These are phyloP conservation scores for Zalophus californianus DNA, from an alignment of 2,797 vertebrate species.

Conservation along the genomic window DNA sequence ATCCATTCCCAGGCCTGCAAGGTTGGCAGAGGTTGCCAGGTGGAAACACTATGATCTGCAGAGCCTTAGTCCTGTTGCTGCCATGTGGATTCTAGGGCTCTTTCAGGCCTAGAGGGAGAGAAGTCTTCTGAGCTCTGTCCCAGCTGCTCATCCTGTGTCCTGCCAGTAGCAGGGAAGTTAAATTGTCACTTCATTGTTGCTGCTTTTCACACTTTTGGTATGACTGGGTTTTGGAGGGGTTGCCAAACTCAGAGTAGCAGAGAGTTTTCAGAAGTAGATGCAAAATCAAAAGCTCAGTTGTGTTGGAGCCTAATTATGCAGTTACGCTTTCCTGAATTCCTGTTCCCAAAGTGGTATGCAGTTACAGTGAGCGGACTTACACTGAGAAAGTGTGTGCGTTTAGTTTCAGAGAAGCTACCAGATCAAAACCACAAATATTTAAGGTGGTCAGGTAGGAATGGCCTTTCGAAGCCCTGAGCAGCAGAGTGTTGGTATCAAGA, in stretches of 20 bases:
- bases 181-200: constrained; percentile 45
- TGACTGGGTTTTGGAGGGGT: constrained; percentile 64
- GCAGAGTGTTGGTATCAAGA: constrained; percentile 78
- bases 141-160: background rate
- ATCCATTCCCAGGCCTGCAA: background rate
- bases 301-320: constrained; percentile 85
- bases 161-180: constrained; percentile 2
- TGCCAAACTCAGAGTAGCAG: constrained; percentile 61
- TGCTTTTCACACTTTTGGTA: constrained; percentile 63
- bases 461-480: constrained; percentile 83
- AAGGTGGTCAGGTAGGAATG: constrained; percentile 93
- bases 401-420: constrained; percentile 91
- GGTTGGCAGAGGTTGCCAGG: background rate
- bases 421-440: constrained; percentile 94
- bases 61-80: background rate
- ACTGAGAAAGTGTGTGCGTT: constrained; percentile 87
- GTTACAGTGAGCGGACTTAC: constrained; percentile 86
- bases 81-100: background rate
- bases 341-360: constrained; percentile 88
- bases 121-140: constrained; percentile 45
- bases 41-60: background rate
- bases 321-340: constrained; percentile 84
- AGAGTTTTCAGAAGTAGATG: constrained; percentile 77
- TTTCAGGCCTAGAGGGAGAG: constrained; percentile 19
- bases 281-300: constrained; percentile 88